Conservation (phyloP, 92 coral and sea anemone genomes). For the Palythoa grandis region DNA sequence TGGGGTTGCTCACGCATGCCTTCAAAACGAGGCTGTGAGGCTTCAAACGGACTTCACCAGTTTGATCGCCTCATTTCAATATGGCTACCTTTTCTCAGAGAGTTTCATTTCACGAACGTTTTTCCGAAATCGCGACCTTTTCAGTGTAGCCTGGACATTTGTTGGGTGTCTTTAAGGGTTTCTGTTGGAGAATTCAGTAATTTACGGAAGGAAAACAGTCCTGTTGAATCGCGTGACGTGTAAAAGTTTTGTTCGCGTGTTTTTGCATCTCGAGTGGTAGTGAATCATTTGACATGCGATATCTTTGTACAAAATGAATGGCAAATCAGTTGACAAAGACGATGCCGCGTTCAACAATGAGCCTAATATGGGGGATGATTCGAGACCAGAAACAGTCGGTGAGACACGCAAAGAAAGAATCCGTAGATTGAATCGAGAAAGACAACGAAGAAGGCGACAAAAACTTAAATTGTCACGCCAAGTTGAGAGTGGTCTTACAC, state of each 20-base stretch:
- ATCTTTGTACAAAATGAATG: conserved; percentile 90
- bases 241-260: conserved; percentile 84
- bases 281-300: conserved; percentile 93
- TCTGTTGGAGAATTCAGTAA: conserved; percentile 16
- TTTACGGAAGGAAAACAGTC: conserved; percentile 49
- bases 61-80: conserved; percentile 92
- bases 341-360: conserved; percentile 69
- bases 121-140: conserved; percentile 54
- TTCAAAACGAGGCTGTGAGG: conserved; percentile 31
- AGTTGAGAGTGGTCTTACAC: conserved; percentile 83
- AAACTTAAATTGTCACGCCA: conserved; percentile 98
- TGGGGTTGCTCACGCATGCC: conserved; percentile 36
- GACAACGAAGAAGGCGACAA: conserved; percentile 97
- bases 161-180: conserved; percentile 7
- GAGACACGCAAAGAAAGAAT: conserved; percentile 86
- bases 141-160: conserved; percentile 27
- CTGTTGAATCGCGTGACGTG: conserved; percentile 92
- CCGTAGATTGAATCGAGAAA: conserved; percentile 93
- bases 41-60: conserved; percentile 47
- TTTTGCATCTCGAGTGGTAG: conserved; percentile 66
- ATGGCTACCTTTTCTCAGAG: conserved; percentile 85
- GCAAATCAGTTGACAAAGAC: conserved; percentile 84
- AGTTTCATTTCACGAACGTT: conserved; percentile 67
- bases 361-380: conserved; percentile 65
- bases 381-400: conserved; percentile 65